phyloP scores from a whole-genome alignment of 2,888 invertebrate genomes.

The Noctua comes region DNA sequence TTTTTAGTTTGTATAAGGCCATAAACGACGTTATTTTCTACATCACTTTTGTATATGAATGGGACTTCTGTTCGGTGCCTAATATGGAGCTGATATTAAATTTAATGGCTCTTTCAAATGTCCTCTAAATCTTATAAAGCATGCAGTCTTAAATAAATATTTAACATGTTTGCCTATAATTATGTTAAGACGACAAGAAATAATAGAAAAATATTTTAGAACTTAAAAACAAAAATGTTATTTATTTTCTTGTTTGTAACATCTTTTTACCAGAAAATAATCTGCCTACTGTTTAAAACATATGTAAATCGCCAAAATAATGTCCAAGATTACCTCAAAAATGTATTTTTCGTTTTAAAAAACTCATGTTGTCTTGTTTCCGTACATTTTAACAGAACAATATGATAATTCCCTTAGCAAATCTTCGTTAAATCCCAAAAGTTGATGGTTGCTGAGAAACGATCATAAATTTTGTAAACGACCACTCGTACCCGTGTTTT shows the following conservation, averaged over 20 bases:
- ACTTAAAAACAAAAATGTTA: slow-evolving; percentile 11
- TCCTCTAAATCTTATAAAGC: neutral
- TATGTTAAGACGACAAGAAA: slow-evolving; percentile 11
- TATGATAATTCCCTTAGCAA: slow-evolving; percentile 42
- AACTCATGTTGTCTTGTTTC: slow-evolving; percentile 7
- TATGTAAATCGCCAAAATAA: slow-evolving; percentile 44
- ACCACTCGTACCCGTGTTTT: slow-evolving; percentile 56
- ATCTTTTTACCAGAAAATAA: slow-evolving; percentile 9
- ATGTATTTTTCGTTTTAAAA: neutral
- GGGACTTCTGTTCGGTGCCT: slow-evolving; percentile 19
- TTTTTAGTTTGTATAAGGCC: slow-evolving; percentile 38
- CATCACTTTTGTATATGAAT: slow-evolving; percentile 33
- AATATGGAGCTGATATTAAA: slow-evolving; percentile 45
- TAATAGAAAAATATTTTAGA: neutral
- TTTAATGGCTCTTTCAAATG: slow-evolving; percentile 30
- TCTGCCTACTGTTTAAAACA: slow-evolving; percentile 4
- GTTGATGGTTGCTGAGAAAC: slow-evolving; percentile 39
- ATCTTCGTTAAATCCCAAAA: slow-evolving; percentile 46
- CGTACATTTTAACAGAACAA: slow-evolving; percentile 27
- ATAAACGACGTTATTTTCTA: slow-evolving; percentile 37
- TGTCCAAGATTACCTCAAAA: slow-evolving; percentile 8
- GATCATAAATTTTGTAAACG: slow-evolving; percentile 69
- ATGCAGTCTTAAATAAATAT: neutral
- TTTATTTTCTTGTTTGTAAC: slow-evolving; percentile 12
- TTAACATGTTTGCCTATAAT: neutral